These are phyloP conservation scores for Actinia equina DNA, from an alignment of 64 coral and sea anemone species.

Conservation along the genomic window DNA sequence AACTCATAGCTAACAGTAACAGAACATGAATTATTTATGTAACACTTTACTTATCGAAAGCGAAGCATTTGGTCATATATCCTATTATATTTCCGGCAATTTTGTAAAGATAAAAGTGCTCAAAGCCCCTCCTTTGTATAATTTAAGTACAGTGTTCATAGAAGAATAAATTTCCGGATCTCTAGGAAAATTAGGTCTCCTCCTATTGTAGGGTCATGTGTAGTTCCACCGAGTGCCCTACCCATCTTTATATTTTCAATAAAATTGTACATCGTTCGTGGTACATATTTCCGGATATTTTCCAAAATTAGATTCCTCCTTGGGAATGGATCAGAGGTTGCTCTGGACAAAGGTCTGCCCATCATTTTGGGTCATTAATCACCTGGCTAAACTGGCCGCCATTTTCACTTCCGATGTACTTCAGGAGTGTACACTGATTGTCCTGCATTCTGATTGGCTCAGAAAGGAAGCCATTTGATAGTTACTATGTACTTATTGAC, in stretches of 20 bases:
- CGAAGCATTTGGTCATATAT: too few species aligned
- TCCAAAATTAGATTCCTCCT: too few species aligned
- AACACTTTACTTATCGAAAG: too few species aligned
- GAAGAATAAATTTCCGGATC: not conserved
- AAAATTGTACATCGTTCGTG: too few species aligned
- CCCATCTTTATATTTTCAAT: not conserved
- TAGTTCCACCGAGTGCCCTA: not conserved
- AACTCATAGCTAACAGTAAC: too few species aligned
- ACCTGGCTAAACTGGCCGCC: not conserved
- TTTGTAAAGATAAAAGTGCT: not conserved
- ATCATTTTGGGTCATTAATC: not conserved
- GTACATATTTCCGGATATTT: too few species aligned
- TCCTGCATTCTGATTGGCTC: not conserved
- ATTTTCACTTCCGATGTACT: not conserved
- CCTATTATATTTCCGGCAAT: not conserved
- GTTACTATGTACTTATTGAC: too few species aligned
- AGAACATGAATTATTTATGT: too few species aligned
- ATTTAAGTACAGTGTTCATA: not conserved
- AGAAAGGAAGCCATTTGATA: not conserved
- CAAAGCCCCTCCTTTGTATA: not conserved
- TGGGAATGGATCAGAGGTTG: not conserved
- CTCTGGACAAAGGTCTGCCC: not conserved
- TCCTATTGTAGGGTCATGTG: not conserved
- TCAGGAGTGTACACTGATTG: not conserved
- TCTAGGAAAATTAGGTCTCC: not conserved